Conservation (phyloP, 2,113 vertebrate genomes). For the Oophaga pumilio region DNA sequence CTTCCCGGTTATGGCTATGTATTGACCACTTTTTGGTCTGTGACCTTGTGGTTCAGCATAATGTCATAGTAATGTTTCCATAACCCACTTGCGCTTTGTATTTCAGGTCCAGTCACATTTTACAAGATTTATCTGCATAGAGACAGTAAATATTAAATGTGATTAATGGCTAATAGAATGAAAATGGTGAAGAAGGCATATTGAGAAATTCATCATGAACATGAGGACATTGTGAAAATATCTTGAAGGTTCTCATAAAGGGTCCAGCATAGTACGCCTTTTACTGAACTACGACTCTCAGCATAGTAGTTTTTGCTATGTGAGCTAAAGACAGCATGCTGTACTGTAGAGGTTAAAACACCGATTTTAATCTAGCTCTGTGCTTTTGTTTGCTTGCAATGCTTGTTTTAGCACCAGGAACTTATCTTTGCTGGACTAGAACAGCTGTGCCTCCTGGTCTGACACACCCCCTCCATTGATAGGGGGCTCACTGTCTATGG, state of each 20-base stretch:
- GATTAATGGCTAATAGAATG: conserved; percentile 44
- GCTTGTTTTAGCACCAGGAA: too few relatives aligned
- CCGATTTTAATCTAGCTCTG: too few relatives aligned
- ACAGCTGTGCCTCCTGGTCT: too few relatives aligned
- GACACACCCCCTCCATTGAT: too few relatives aligned
- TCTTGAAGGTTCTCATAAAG: background rate
- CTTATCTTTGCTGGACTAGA: too few relatives aligned
- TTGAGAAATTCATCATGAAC: conserved; percentile 31
- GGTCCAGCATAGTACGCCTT: background rate
- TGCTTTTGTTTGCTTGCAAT: too few relatives aligned
- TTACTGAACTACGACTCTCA: background rate
- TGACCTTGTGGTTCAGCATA: conserved; percentile 26
- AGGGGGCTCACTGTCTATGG: too few relatives aligned
- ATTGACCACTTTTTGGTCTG: background rate
- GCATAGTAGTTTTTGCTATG: background rate
- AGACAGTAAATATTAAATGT: conserved; percentile 28
- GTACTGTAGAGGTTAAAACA: too few relatives aligned
- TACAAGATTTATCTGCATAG: conserved; percentile 39
- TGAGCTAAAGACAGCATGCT: too few relatives aligned
- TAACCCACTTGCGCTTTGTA: background rate
- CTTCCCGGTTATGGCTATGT: background rate
- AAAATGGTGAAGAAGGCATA: conserved; percentile 25
- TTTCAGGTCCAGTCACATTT: conserved; percentile 13
- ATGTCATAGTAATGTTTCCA: conserved; percentile 4
- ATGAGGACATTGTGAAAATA: conserved; percentile 15